Base-by-base conservation (phyloP, 2,113 vertebrate genomes). In the Oryctolagus cuniculus region DNA sequence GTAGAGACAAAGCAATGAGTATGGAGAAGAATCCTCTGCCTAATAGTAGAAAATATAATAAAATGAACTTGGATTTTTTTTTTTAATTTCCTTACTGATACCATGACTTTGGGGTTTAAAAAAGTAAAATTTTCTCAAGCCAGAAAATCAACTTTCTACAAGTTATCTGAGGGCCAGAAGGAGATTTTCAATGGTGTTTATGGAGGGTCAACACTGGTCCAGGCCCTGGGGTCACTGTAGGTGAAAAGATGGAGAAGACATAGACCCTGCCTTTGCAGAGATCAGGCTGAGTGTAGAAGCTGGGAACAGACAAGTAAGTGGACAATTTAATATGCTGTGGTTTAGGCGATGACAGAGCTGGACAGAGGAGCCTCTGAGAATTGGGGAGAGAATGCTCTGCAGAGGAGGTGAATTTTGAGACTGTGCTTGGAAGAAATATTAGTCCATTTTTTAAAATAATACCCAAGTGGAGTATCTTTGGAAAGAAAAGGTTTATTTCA, bases 121-220 rank as follows among this genome's bases (percentile, higher is more conserved):
- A 86, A 89, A 69, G 2, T 31, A 72, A 82, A 64, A 16, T 94
- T 88, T 95, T 91, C 66, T 93, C 38, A 9, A 80, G 69, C 22
- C 44, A 66, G 74, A 19, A 90, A 82, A 80, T 84, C 16, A 69
- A 82, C 36, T 58, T 96, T 69, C 17, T 85, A 66, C 72, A 94
- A 89, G 36, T 15, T 83, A 22, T 64, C 25, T 13, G 22, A 38
- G 34, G 29, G 21, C 31, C 58, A 86, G 51, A 82, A 78, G 77
- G 70, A 90, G 19, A 11, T 10, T 16, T 15, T 93, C 38, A 38
- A 1, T 16, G 2, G 0, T 51, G 36, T 82, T 90, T 82, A 21
- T 79, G 25, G 34, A 51, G 61, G 27, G 31, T 15, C 0, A 2
- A 16, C 3, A 6, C 12, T 73, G 53, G 89, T 25, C 53, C 6